Conservation (phyloP, 2,797 vertebrate genomes). For the Aplochiton taeniatus region DNA sequence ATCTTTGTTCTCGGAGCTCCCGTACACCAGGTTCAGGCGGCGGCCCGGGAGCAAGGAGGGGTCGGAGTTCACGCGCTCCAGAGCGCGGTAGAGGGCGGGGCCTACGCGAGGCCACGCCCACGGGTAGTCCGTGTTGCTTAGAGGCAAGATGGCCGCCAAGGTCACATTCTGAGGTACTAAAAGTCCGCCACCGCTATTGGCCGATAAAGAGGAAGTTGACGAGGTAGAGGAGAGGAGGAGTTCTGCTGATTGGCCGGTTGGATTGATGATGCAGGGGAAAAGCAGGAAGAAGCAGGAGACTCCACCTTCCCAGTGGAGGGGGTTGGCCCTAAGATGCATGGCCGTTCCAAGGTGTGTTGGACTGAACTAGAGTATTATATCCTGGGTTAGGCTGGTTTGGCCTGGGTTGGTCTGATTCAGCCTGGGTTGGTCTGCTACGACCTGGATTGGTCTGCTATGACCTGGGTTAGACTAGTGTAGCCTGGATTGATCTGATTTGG, state of each 20-base stretch:
- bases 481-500: not conserved
- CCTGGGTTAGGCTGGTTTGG: not conserved
- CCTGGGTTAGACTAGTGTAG: not conserved
- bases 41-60: slow-evolving; percentile 72
- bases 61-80: slow-evolving; percentile 71
- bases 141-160: slow-evolving; percentile 84
- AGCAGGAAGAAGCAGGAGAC: not conserved
- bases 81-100: slow-evolving; percentile 77
- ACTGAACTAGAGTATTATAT: not conserved
- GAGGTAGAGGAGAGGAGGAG: slow-evolving; percentile 15
- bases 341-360: not conserved
- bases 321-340: slow-evolving; percentile 27
- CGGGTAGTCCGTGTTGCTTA: slow-evolving; percentile 82
- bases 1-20: slow-evolving; percentile 77
- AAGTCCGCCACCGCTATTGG: slow-evolving; percentile 9
- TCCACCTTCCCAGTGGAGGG: not conserved
- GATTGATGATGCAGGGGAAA: slow-evolving; percentile 18
- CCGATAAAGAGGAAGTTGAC: not conserved
- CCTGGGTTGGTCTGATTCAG: not conserved
- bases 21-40: slow-evolving; percentile 68
- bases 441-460: not conserved
- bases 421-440: not conserved
- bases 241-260: slow-evolving; percentile 30
- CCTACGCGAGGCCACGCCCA: slow-evolving; percentile 92
- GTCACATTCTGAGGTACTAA: slow-evolving; percentile 64